Base-by-base conservation (phyloP, 35 echinoderm and acorn worm species). In the Amphiura filiformis region DNA sequence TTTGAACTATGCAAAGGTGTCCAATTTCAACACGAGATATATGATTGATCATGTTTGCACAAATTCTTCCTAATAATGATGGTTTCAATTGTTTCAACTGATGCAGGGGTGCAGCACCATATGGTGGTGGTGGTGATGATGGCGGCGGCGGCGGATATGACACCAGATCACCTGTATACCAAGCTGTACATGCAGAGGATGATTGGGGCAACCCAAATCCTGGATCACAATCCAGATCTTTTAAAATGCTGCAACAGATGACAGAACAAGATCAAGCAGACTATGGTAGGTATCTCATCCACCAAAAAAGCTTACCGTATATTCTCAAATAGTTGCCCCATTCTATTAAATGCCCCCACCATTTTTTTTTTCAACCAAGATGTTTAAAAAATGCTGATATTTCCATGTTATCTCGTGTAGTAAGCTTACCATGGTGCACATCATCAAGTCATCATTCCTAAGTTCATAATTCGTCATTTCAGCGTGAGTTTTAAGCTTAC, bases 241-340 rank as follows among this genome's bases (percentile, higher is more conserved):
- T 98, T 84, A 91, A 87, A 40, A 89, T 98, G 92, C 57, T 98
- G 70, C 84, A 94, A 87, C 77, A 81, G 22, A 98, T 94, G 90
- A 90, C 88, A 0, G 42, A 79, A 38, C 92, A 94, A 22, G 83
- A 88, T 76, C 79, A 84, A 80, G 65, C 83, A 0, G 44, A 87
- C 26, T 75, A 35, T 65, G 80, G 88, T 90, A 90, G 40, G 49
- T 44, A 52, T 52, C 20, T 11, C 7, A 52, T 20, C 44, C 20
- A 20, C 44, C 44, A 11, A 11, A 11, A 52, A 52, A 52, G 7
- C 20, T 52, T 7, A 52, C 44, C 44, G 20, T 52, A 11, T 52
- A 7, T 52, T 52, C 20, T n/a, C n/a, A n/a, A n/a, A n/a, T n/a
- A n/a, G n/a, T 52, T 52, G 7, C 44, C 20, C 44, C 44, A 11